Evolutionary conservation across 2,113 vertebrate genomes (phyloP).

Genomic region (Pygoscelis antarcticus): DNA sequence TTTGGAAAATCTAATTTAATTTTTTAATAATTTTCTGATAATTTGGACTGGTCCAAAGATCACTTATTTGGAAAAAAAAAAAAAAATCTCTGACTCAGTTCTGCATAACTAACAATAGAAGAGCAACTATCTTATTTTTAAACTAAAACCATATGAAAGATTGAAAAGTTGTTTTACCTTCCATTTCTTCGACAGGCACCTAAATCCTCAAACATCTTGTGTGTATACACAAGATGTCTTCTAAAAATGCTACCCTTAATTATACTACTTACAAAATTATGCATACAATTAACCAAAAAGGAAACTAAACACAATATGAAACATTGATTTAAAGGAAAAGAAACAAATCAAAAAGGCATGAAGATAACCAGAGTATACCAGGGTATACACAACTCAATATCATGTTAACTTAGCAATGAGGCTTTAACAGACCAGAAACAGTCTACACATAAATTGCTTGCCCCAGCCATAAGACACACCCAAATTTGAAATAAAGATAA

Average conservation of each 20-base stretch:
- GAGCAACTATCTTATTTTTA: neutral
- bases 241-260: neutral
- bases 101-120: neutral
- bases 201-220: neutral
- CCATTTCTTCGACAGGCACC: neutral
- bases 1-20: neutral
- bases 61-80: neutral
- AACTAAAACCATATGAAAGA: neutral
- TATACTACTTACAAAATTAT: neutral
- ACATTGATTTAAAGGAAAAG: neutral
- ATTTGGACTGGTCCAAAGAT: neutral
- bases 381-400: neutral
- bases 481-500: neutral
- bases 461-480: neutral
- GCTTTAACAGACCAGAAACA: neutral
- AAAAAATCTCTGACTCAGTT: neutral
- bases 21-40: neutral
- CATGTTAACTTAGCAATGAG: neutral
- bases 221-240: neutral
- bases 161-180: neutral
- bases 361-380: neutral
- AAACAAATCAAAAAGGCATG: neutral
- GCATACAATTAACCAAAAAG: neutral
- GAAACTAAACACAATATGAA: neutral
- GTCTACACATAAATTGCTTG: neutral